phyloP scores from a whole-genome alignment of 2,113 vertebrate species.

The Sebastes fasciatus region DNA sequence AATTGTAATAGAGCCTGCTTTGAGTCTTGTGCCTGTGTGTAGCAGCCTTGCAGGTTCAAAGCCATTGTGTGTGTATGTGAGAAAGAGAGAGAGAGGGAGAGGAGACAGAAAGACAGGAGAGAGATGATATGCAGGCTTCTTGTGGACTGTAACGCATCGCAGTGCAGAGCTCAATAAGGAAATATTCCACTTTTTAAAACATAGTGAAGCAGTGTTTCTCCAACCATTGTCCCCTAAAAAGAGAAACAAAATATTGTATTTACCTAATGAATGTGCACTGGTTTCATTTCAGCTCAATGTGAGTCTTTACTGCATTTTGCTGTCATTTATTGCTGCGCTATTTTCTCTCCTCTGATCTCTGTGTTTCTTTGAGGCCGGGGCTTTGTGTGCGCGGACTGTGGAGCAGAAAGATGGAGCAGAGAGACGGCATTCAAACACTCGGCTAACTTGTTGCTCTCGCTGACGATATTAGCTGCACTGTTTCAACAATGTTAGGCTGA shows the following conservation, averaged over 20 bases:
- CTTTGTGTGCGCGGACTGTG: too few relatives aligned
- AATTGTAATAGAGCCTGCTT: constrained; percentile 66
- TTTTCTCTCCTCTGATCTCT: too few relatives aligned
- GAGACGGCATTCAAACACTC: too few relatives aligned
- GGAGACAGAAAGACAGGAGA: not conserved
- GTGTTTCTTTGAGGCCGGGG: too few relatives aligned
- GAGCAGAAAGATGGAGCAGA: too few relatives aligned
- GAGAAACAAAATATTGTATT: not conserved
- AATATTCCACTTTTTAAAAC: constrained; percentile 25
- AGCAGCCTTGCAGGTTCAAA: constrained; percentile 54
- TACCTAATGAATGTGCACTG: not conserved
- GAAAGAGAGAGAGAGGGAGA: not conserved
- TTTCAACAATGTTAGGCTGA: too few relatives aligned
- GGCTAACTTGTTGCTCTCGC: too few relatives aligned
- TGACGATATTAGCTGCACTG: too few relatives aligned
- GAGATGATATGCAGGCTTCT: constrained; percentile 3
- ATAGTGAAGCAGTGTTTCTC: not conserved
- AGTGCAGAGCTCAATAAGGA: constrained; percentile 21
- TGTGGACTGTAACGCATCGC: constrained; percentile 18
- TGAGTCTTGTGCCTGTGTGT: constrained; percentile 29
- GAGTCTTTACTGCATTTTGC: too few relatives aligned
- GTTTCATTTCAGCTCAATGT: not conserved
- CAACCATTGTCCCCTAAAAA: not conserved
- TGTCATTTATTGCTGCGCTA: too few relatives aligned
- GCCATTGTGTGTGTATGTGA: constrained; percentile 15